Base-by-base conservation (phyloP, 2,113 vertebrate species). In the Sinocyclocheilus anophthalmus region DNA sequence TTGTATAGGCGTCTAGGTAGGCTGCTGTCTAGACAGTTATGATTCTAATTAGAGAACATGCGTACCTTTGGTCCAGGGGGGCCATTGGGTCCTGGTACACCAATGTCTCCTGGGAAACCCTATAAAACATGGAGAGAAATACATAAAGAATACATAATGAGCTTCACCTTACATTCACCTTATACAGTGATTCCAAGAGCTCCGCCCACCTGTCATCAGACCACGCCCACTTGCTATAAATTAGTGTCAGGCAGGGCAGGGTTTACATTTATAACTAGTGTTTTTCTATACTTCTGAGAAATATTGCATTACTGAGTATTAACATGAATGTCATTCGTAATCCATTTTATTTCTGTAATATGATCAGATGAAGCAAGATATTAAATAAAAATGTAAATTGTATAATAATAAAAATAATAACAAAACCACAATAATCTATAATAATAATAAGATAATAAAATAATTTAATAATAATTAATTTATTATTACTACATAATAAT, bases 71-170 rank as follows among this genome's bases (percentile, higher is more conserved):
- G 94, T 92, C 98, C 98, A 89, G 95, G 96, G 67, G 96, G 96
- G 84, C 98, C 98, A 30, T 99, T 99, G 14, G 96, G 95, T 81
- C 98, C 98, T 89, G 98, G 98, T 77, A 94, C 84, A 42, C 98
- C 98, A 91, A 99, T 99, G 91, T 99, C 97, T 87, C 98, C 98
- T 75, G 98, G 98, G 95, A 99, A 99, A 57, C 98, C 98, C 98
- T 99, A 89, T n/a, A 85, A 75, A 55, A 88, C 48, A 90, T 88
- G 93, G 53, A 42, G 42, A 61, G 20, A 75, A 65, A 26, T 8
- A 22, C 39, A 67, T 18, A 4, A 55, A 37, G 53, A 59, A 48
- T 63, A 16, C 39, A 57, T 45, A 24, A 39, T 53, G 33, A 42
- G 16, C 50, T 73, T 63, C 9, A 24, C 50, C 3, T 81, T 24